Conservation (phyloP, 2,797 vertebrate genomes). For the Melanotaenia nigrans region DNA sequence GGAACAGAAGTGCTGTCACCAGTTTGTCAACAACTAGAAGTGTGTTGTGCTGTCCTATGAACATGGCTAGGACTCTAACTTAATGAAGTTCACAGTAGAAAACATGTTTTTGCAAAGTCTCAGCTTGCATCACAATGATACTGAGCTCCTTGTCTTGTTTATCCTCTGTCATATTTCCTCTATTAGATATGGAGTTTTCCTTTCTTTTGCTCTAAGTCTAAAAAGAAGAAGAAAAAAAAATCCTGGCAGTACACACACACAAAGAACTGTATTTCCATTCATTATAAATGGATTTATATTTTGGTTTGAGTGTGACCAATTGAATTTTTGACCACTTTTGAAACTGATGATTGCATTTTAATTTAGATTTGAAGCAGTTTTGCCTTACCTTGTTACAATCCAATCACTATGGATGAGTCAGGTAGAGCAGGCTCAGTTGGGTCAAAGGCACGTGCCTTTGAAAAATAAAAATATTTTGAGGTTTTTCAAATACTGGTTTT, state of each 20-base stretch:
- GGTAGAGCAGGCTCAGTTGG: slow-evolving; percentile 5
- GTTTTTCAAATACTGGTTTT: slow-evolving; percentile 31
- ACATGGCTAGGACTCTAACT: slow-evolving; percentile 2
- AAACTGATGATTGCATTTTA: slow-evolving; percentile 46
- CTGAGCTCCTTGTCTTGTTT: slow-evolving; percentile 31
- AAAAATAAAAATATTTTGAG: slow-evolving; percentile 30
- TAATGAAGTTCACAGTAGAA: slow-evolving; percentile 8
- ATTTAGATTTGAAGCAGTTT: slow-evolving; percentile 38
- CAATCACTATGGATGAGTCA: slow-evolving; percentile 2
- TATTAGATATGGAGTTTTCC: slow-evolving; percentile 29
- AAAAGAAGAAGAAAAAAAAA: background rate
- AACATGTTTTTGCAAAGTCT: slow-evolving; percentile 11
- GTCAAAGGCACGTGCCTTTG: slow-evolving; percentile 27
- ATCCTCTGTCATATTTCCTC: slow-evolving; percentile 36
- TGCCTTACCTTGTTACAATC: slow-evolving; percentile 42
- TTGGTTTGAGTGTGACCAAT: slow-evolving; percentile 42
- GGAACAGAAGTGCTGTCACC: background rate
- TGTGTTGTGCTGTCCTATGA: background rate
- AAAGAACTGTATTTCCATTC: slow-evolving; percentile 38
- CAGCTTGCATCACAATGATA: background rate
- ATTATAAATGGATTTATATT: slow-evolving; percentile 46
- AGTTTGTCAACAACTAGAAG: slow-evolving; percentile 1
- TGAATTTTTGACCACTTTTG: slow-evolving; percentile 45
- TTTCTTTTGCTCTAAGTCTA: slow-evolving; percentile 23
- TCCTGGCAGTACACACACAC: slow-evolving; percentile 7